These are phyloP conservation scores for Malacoctenus gilli DNA, from an alignment of 2,797 vertebrate species.

Conservation along the genomic window DNA sequence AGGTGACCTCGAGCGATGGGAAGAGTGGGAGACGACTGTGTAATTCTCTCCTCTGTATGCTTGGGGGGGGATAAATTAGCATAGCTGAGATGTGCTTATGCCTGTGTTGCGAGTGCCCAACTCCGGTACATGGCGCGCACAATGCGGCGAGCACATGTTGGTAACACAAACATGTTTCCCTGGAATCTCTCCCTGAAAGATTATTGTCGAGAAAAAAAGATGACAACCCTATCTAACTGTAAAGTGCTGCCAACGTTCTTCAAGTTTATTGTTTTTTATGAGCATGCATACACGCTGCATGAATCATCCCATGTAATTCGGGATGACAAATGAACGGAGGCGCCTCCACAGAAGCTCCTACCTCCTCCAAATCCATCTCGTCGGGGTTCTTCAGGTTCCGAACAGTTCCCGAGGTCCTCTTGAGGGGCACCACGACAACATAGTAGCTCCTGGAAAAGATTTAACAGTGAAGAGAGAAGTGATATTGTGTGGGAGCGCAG, in stretches of 20 bases:
- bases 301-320: background rate
- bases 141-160: slow-evolving; percentile 23
- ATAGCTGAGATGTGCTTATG: slow-evolving; percentile 48
- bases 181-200: slow-evolving; percentile 12
- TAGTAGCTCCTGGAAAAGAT: slow-evolving; percentile 89
- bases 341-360: slow-evolving; percentile 58
- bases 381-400: slow-evolving; percentile 90
- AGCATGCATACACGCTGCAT: background rate
- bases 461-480: too few species aligned
- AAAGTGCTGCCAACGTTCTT: slow-evolving; percentile 2
- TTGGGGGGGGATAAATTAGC: slow-evolving; percentile 44
- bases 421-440: slow-evolving; percentile 92
- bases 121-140: slow-evolving; percentile 30
- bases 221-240: too few species aligned
- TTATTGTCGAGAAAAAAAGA: background rate
- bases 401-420: slow-evolving; percentile 83
- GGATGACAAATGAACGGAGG: background rate
- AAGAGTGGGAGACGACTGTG: slow-evolving; percentile 56
- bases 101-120: slow-evolving; percentile 21
- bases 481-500: too few species aligned
- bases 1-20: slow-evolving; percentile 70
- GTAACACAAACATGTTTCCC: slow-evolving; percentile 11
- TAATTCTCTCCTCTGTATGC: slow-evolving; percentile 64
- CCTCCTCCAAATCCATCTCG: slow-evolving; percentile 98
- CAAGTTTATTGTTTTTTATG: background rate